Conservation (phyloP, 2,797 vertebrate genomes). For the Petrocephalus sullivani region DNA sequence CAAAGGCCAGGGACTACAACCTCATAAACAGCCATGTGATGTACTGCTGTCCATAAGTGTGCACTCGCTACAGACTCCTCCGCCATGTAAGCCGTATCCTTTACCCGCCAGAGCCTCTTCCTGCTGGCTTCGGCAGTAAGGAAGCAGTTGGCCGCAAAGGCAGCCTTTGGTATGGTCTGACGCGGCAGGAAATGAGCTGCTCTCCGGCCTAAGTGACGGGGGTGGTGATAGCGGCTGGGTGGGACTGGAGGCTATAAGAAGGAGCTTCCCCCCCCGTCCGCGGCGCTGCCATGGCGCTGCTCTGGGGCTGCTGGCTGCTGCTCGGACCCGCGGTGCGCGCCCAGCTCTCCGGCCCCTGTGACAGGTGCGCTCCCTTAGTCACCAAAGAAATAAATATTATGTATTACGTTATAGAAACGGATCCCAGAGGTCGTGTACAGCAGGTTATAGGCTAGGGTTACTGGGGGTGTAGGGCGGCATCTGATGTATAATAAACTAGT, state of each 20-base stretch:
- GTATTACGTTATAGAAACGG: no score
- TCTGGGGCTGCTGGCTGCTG: background rate
- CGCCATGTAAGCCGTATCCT: background rate
- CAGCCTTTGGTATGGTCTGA: background rate
- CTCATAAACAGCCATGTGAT: background rate
- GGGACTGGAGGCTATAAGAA: background rate
- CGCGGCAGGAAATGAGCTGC: background rate
- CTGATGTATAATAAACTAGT: background rate
- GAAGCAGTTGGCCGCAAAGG: background rate
- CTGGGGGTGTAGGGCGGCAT: background rate
- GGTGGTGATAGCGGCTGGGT: background rate
- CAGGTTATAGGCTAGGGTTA: background rate
- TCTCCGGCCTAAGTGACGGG: background rate
- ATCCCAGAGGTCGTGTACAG: background rate
- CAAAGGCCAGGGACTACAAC: background rate
- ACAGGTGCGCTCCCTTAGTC: constrained; percentile 52
- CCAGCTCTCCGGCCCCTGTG: constrained; percentile 58
- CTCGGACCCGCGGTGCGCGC: background rate
- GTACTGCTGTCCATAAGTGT: background rate
- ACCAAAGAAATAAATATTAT: no score
- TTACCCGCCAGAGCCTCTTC: background rate
- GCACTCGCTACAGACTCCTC: background rate
- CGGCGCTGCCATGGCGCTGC: background rate
- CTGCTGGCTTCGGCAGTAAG: background rate
- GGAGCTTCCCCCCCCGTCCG: background rate